Evolutionary conservation across 2,113 vertebrate genomes (phyloP).

Genomic region (Grallaria varia): DNA sequence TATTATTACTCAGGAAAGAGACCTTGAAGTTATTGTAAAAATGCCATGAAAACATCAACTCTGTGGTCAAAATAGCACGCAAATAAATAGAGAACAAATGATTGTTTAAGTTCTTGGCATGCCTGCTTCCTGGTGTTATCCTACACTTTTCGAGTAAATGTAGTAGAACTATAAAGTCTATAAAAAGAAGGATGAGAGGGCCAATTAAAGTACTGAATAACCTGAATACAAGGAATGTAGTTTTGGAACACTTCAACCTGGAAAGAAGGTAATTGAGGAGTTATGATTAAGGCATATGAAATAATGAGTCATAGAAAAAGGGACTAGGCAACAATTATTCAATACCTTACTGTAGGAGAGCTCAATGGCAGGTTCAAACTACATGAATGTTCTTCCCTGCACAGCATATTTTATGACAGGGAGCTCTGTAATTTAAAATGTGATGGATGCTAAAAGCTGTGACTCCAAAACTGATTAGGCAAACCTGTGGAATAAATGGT

Average conservation of each 20-base stretch:
- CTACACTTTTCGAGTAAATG: neutral
- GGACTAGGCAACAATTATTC: constrained; percentile 1
- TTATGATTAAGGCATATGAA: neutral
- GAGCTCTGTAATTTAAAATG: neutral
- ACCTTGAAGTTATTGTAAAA: constrained; percentile 15
- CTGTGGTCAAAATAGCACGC: neutral
- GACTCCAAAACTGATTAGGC: neutral
- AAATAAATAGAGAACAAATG: neutral
- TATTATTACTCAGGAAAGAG: neutral
- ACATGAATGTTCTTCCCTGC: neutral
- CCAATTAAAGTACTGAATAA: neutral
- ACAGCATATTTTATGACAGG: neutral
- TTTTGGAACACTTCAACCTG: neutral
- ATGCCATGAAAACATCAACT: neutral
- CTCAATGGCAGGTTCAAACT: constrained; percentile 3
- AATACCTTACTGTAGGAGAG: neutral
- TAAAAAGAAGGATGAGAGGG: neutral
- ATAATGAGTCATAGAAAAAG: neutral
- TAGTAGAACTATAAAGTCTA: neutral
- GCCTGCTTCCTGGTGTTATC: neutral
- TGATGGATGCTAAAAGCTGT: neutral
- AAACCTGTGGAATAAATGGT: neutral
- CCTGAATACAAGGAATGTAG: neutral
- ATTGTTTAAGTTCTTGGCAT: neutral
- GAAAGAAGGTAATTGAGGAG: neutral